Conservation (phyloP, 2,113 vertebrate genomes). For the Myotis davidii region DNA sequence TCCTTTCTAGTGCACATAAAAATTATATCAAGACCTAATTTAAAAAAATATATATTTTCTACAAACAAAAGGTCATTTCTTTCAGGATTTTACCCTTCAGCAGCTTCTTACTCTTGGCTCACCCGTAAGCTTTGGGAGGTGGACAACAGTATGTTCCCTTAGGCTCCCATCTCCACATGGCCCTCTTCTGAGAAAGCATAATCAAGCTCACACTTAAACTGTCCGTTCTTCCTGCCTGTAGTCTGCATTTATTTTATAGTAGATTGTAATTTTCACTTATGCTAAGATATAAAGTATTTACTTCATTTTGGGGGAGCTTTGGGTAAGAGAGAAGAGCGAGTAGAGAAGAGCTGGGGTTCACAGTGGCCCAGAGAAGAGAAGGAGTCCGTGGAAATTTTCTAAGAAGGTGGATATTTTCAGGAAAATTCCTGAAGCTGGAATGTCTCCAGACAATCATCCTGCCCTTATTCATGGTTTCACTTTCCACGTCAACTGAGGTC, state of each 20-base stretch:
- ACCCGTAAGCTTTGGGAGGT: accelerated
- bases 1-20: background rate
- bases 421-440: background rate
- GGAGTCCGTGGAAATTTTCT: background rate
- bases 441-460: accelerated
- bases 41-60: background rate
- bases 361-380: background rate
- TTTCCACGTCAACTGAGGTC: background rate
- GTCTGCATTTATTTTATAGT: background rate
- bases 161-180: accelerated
- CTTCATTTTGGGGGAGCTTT: background rate
- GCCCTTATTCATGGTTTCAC: background rate
- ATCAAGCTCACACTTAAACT: background rate
- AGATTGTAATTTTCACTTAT: background rate
- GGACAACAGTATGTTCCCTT: accelerated
- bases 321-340: background rate
- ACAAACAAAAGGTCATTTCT: background rate
- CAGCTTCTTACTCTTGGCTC: background rate
- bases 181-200: background rate
- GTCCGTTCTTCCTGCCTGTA: background rate
- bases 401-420: background rate
- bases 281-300: background rate
- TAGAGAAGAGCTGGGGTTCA: background rate
- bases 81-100: background rate
- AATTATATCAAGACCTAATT: background rate